Base-by-base conservation (phyloP, 2,797 vertebrate species). In the Bovichtus diacanthus region DNA sequence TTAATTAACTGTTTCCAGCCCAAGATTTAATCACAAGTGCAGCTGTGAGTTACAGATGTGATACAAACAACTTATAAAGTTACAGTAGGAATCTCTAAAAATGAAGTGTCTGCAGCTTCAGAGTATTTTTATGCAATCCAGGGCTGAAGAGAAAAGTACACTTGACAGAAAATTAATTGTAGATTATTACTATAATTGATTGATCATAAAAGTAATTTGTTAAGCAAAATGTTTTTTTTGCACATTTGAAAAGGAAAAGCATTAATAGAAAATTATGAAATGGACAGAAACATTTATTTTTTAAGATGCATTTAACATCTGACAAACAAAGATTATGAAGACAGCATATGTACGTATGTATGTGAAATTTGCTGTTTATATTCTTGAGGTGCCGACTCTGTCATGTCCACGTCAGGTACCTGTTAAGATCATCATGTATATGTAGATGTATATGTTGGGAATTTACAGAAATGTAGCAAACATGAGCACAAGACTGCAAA, bases 1-100 rank as follows among this genome's bases (percentile, higher is more conserved):
- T 23, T 16, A 47, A 50, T 84, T 74, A 81, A 66, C 49, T 46
- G 29, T 67, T 78, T 70, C 51, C 49, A 64, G 39, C n/a, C 9
- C 13, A n/a, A 6, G 9, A 53, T 43, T 78, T 54, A 65, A 80
- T 78, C 27, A 68, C 39, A 75, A 12, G 8, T 41, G 46, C 21
- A 36, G 58, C 49, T 46, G 21, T 61, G 58, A 43, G 3, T 70
- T 63, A 62, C 23, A 67, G 31, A 44, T 7, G 6, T 43, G 19
- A 21, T n/a, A 5, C 50, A 62, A 62, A 43, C 13, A 10, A 3
- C 49, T 13, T 31, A 38, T 34, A 23, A 61, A 12, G 9, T 25
- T 47, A 23, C 13, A 6, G 41, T 19, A 15, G 29, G 12, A 38
- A 44, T 29, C 2, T 56, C 34, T 39, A 46, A n/a, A 68, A 56